Evolutionary conservation across 2,113 vertebrate genomes (phyloP).

Genomic region (Melanostigma gelatinosum): DNA sequence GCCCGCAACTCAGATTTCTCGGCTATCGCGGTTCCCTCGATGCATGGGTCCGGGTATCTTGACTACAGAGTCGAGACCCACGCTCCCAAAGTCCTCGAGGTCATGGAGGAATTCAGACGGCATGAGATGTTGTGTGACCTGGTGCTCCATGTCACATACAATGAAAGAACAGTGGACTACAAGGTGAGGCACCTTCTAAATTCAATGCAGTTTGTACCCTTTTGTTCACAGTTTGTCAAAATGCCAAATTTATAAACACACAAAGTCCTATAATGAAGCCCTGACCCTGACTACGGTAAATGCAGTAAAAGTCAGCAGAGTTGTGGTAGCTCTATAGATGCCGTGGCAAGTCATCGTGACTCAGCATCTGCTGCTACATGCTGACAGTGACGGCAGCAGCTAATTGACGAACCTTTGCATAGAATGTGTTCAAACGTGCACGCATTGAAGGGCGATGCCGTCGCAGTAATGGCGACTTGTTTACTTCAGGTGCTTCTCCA

Average conservation of each 20-base stretch:
- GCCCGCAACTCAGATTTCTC: slow-evolving; percentile 76
- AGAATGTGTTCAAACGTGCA: no score
- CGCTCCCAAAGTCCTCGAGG: slow-evolving; percentile 74
- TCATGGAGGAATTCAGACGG: slow-evolving; percentile 84
- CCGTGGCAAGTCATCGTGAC: not conserved
- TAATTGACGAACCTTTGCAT: no score
- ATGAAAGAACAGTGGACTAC: slow-evolving; percentile 80
- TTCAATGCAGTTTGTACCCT: not conserved
- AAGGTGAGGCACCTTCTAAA: slow-evolving; percentile 73
- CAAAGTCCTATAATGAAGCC: no score
- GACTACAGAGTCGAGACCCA: slow-evolving; percentile 86
- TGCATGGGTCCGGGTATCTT: slow-evolving; percentile 83
- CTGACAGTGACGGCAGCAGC: not conserved
- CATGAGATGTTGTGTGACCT: slow-evolving; percentile 85
- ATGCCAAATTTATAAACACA: no score
- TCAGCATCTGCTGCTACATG: not conserved
- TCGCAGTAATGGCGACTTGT: no score
- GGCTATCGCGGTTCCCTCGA: slow-evolving; percentile 83
- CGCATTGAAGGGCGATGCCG: no score
- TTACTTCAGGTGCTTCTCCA: no score
- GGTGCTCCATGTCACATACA: slow-evolving; percentile 82
- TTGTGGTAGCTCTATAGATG: not conserved
- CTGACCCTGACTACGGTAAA: not conserved
- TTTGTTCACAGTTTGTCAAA: not conserved
- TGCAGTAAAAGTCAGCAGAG: not conserved